Conservation (phyloP, 2,888 invertebrate genomes). For the Agrotis puta region DNA sequence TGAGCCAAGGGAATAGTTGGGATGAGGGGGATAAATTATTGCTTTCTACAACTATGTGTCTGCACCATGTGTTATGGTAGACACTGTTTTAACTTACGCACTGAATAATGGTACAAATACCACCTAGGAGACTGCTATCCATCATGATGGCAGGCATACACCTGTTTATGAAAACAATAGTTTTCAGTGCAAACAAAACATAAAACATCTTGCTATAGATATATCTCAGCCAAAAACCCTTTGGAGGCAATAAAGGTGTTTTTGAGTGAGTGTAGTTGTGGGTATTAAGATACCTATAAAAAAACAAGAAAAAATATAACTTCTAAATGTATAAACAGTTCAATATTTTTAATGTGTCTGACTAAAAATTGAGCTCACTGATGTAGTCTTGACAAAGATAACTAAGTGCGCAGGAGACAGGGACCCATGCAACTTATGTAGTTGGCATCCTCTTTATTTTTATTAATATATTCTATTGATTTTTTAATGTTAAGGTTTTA, state of each 20-base stretch:
- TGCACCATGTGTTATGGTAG: constrained; percentile 88
- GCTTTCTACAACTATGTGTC: constrained; percentile 89
- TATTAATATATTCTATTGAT: too few relatives aligned
- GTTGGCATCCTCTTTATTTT: too few relatives aligned
- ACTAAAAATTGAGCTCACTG: too few relatives aligned
- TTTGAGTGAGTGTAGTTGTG: too few relatives aligned
- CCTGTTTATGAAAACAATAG: constrained; percentile 35
- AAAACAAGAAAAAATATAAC: too few relatives aligned
- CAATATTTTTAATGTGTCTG: too few relatives aligned
- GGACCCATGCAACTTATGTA: too few relatives aligned
- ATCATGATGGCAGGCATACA: constrained; percentile 52
- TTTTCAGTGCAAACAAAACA: neutral
- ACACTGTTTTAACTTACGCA: constrained; percentile 85
- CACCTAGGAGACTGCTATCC: constrained; percentile 54
- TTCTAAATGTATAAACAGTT: too few relatives aligned
- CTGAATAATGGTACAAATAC: constrained; percentile 64
- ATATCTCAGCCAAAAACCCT: neutral
- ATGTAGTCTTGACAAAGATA: too few relatives aligned
- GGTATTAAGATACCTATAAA: too few relatives aligned
- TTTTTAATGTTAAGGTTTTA: too few relatives aligned
- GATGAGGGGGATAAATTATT: constrained; percentile 89
- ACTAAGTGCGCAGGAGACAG: too few relatives aligned
- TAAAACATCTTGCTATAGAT: neutral
- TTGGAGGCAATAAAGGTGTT: neutral
- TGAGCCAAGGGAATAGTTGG: constrained; percentile 89